Conservation (phyloP, 1,140 invertebrate genomes). For the Tigriopus japonicus region DNA sequence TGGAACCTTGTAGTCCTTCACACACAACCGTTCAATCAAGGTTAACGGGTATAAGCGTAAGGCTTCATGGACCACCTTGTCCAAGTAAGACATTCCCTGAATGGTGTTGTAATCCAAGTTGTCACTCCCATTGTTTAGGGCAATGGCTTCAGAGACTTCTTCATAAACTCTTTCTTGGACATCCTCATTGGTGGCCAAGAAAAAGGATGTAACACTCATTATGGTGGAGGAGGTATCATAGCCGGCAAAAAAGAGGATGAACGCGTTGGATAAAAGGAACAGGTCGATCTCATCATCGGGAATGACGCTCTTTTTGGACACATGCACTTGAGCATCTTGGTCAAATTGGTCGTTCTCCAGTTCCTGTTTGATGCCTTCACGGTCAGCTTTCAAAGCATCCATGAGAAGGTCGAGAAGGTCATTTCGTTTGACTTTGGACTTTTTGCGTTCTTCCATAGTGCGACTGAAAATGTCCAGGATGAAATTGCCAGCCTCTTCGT, state of each 20-base stretch:
- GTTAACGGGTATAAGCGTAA: background rate
- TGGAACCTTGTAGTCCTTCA: slow-evolving; percentile 9
- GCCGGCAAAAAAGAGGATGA: background rate
- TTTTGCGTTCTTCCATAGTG: too few species aligned
- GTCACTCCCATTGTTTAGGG: too few species aligned
- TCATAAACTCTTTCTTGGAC: slow-evolving; percentile 37
- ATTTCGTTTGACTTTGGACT: background rate
- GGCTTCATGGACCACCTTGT: background rate
- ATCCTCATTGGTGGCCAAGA: slow-evolving; percentile 36
- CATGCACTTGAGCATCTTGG: background rate
- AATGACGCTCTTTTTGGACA: background rate
- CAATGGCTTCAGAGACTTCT: slow-evolving; percentile 35
- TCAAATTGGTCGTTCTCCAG: slow-evolving; percentile 4
- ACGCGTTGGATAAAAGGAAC: background rate
- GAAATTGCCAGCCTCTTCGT: too few species aligned
- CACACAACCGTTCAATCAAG: background rate
- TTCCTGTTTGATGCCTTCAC: background rate
- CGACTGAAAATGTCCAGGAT: too few species aligned
- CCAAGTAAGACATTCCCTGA: background rate
- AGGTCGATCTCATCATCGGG: background rate
- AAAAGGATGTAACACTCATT: background rate
- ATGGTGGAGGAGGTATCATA: background rate
- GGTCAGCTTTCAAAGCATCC: background rate
- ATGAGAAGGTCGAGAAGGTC: background rate
- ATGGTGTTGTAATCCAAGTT: background rate